Conservation (phyloP, 1,140 invertebrate genomes). For the Oryzaephilus surinamensis region DNA sequence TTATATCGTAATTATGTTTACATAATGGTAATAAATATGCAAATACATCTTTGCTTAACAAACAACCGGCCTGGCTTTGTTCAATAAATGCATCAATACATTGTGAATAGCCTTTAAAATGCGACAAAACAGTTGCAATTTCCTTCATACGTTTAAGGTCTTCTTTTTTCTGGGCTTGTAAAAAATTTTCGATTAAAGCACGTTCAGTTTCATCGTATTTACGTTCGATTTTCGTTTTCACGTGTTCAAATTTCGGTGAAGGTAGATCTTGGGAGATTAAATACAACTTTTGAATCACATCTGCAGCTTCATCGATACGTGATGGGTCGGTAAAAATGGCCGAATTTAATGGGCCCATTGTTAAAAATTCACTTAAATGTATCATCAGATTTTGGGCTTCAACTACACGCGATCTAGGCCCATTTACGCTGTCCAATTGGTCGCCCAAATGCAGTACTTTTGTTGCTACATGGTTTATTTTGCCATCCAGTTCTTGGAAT, state of each 20-base stretch:
- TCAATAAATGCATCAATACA: slow-evolving; percentile 97
- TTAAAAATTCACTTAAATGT: slow-evolving; percentile 88
- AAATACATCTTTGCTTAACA: slow-evolving; percentile 79
- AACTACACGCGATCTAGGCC: slow-evolving; percentile 81
- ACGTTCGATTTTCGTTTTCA: slow-evolving; percentile 80
- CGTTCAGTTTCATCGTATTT: slow-evolving; percentile 95
- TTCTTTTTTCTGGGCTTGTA: slow-evolving; percentile 69
- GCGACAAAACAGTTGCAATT: slow-evolving; percentile 79
- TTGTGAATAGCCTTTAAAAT: slow-evolving; percentile 94
- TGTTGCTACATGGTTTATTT: slow-evolving; percentile 93
- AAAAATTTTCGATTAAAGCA: slow-evolving; percentile 91
- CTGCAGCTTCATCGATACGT: slow-evolving; percentile 90
- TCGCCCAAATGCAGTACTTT: slow-evolving; percentile 96
- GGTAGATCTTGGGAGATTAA: slow-evolving; percentile 92
- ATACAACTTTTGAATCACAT: slow-evolving; percentile 95
- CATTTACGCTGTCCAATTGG: slow-evolving; percentile 94
- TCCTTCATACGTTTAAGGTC: slow-evolving; percentile 87
- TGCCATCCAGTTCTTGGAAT: slow-evolving; percentile 88
- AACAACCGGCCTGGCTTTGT: slow-evolving; percentile 80
- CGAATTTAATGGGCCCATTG: slow-evolving; percentile 72
- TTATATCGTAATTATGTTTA: slow-evolving; percentile 76
- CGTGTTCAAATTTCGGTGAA: slow-evolving; percentile 74
- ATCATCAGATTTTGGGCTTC: slow-evolving; percentile 91
- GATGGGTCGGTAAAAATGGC: slow-evolving; percentile 80
- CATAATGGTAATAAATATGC: slow-evolving; percentile 84